Evolutionary conservation across 2,113 vertebrate species (phyloP), one percentile per base, ranked within the genome.

Genomic region (Zeus faber): DNA sequence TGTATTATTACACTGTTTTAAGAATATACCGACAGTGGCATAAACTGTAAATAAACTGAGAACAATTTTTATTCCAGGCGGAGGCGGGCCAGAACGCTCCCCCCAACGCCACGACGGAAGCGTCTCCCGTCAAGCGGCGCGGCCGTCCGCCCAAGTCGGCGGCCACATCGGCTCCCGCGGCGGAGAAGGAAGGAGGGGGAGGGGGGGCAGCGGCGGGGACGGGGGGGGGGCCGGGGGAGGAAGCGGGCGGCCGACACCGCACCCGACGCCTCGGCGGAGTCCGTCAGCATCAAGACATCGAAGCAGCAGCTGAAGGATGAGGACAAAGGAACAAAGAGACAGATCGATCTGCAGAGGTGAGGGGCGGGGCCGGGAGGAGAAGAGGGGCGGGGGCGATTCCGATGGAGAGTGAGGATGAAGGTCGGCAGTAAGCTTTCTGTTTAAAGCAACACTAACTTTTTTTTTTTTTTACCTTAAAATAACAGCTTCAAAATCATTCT

Each of bases 331-430:
- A 82, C 93, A 83, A 94, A 96, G 86, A 92, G 95, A 83, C 94
- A 96, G 65, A 96, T 99, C 10, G 96, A 97, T 81, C 83, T 99
- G 52, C 96, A 99, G 84, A 98, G 97, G 97, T 97, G 89, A 88
- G 69, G 18, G 14, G 27, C 4, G 27, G 27, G 9, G 27, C 8
- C 2, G 31, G 31, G 31, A 8, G 8, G 31, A 33, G 31, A n/a
- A n/a, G n/a, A n/a, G n/a, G n/a, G n/a, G n/a, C n/a, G n/a, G n/a
- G n/a, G n/a, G n/a, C n/a, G n/a, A n/a, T n/a, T n/a, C n/a, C n/a
- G n/a, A n/a, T n/a, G n/a, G n/a, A n/a, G n/a, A n/a, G n/a, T n/a
- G n/a, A n/a, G n/a, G n/a, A n/a, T n/a, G n/a, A n/a, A n/a, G n/a
- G n/a, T n/a, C n/a, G n/a, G n/a, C n/a, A n/a, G n/a, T n/a, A n/a